phyloP scores from a whole-genome alignment of 2,888 invertebrate species.

The Lapara coniferarum region DNA sequence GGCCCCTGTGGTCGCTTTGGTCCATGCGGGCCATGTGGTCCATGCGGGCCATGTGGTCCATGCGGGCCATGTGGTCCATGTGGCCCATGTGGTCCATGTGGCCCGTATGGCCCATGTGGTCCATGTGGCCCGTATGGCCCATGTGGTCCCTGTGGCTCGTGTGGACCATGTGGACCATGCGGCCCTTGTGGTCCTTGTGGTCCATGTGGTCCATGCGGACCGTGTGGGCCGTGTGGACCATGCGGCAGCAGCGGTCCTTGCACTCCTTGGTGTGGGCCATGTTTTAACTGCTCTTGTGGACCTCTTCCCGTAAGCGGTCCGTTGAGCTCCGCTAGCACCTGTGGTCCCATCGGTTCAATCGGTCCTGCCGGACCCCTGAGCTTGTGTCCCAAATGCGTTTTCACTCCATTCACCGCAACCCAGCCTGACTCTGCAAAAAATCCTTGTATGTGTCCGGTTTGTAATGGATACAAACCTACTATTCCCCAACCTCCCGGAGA shows the following conservation, averaged over 20 bases:
- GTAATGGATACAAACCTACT: constrained; percentile 36
- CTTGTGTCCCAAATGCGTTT: constrained; percentile 5
- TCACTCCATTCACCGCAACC: background rate
- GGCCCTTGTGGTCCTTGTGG: constrained; percentile 33
- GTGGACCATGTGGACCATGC: constrained; percentile 17
- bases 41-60: constrained; percentile 37
- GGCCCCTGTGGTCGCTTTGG: constrained; percentile 28
- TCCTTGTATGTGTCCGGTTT: constrained; percentile 30
- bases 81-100: constrained; percentile 37
- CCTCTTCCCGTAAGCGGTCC: constrained; percentile 30
- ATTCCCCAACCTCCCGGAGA: constrained; percentile 29
- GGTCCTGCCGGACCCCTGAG: background rate
- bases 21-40: background rate
- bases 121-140: constrained; percentile 33
- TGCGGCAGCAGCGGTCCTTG: constrained; percentile 37
- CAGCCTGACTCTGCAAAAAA: background rate
- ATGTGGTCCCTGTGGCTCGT: constrained; percentile 30
- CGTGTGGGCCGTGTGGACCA: too few relatives aligned
- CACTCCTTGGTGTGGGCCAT: constrained; percentile 40
- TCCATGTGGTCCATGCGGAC: constrained; percentile 34
- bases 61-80: constrained; percentile 37
- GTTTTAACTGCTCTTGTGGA: constrained; percentile 39
- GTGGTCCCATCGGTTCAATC: too few relatives aligned
- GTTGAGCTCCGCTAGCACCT: constrained; percentile 4
- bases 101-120: constrained; percentile 37